These are phyloP conservation scores for Hanleya hanleyi DNA, from an alignment of 2,888 invertebrate species.

Conservation along the genomic window DNA sequence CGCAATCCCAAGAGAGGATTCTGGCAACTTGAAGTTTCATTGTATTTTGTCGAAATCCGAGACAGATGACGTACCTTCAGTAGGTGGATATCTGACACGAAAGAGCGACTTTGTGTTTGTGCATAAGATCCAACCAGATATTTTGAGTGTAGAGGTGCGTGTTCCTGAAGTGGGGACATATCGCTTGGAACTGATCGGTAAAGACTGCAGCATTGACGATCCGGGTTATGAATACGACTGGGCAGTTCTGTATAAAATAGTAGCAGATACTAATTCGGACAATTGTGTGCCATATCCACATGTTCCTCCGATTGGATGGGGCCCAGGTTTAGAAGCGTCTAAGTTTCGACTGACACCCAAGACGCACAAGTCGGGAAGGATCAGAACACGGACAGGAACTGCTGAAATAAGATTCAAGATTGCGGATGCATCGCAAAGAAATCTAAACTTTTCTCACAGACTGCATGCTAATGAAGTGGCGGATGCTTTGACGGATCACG, in stretches of 20 bases:
- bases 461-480: slow-evolving; percentile 24
- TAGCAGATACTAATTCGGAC: slow-evolving; percentile 39
- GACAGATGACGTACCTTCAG: background rate
- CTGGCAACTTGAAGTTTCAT: slow-evolving; percentile 47
- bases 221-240: slow-evolving; percentile 54
- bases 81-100: background rate
- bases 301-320: slow-evolving; percentile 64
- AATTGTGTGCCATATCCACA: slow-evolving; percentile 51
- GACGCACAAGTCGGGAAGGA: slow-evolving; percentile 37
- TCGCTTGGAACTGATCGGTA: slow-evolving; percentile 65
- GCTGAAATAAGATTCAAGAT: slow-evolving; percentile 42
- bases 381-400: slow-evolving; percentile 37
- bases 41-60: slow-evolving; percentile 46
- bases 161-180: slow-evolving; percentile 59
- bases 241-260: slow-evolving; percentile 56
- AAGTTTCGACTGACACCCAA: slow-evolving; percentile 35
- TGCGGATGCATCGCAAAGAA: slow-evolving; percentile 21
- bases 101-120: slow-evolving; percentile 27
- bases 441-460: slow-evolving; percentile 26
- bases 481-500: slow-evolving; percentile 35
- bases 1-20: slow-evolving; percentile 47
- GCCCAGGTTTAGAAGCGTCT: slow-evolving; percentile 45
- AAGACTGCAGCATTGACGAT: slow-evolving; percentile 47
- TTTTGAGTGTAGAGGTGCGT: slow-evolving; percentile 47
- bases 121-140: slow-evolving; percentile 29